phyloP scores from a whole-genome alignment of 2,797 vertebrate genomes.

The Echeneis naucrates region DNA sequence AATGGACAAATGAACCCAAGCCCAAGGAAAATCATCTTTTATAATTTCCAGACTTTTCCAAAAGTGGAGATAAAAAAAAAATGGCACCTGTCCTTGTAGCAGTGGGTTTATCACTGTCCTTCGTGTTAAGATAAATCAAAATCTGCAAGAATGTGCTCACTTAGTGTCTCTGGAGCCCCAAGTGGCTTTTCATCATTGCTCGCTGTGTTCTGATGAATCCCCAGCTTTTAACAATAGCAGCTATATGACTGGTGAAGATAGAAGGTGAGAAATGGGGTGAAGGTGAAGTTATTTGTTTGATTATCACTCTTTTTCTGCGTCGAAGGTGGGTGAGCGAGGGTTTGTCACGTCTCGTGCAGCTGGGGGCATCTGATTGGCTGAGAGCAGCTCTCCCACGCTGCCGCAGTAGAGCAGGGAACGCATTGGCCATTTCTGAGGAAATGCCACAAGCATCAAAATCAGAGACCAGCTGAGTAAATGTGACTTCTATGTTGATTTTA shows the following conservation, averaged over 20 bases:
- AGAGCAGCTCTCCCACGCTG: slow-evolving; percentile 77
- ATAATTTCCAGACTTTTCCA: not conserved
- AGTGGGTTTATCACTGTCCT: not conserved
- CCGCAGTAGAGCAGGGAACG: slow-evolving; percentile 88
- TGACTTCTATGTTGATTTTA: not conserved
- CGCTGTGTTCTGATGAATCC: not conserved
- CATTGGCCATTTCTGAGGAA: slow-evolving; percentile 91
- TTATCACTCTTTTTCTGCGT: slow-evolving; percentile 62
- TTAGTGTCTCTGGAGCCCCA: too few species aligned
- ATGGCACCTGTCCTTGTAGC: slow-evolving; percentile 4
- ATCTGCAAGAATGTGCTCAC: not conserved
- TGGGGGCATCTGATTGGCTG: slow-evolving; percentile 62
- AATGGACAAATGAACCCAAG: slow-evolving; percentile 10
- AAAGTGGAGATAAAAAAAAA: not conserved
- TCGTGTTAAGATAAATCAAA: slow-evolving; percentile 8
- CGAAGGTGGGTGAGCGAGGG: slow-evolving; percentile 36
- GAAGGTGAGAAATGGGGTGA: not conserved
- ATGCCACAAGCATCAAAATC: not conserved
- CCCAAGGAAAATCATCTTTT: not conserved
- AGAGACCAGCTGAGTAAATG: not conserved
- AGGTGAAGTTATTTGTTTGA: not conserved
- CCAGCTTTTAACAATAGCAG: not conserved
- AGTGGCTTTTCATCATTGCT: not conserved
- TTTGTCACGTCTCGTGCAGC: slow-evolving; percentile 47
- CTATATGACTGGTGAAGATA: not conserved